These are phyloP conservation scores for Sycophaga agraensis DNA, from an alignment of 1,140 invertebrate species.

Conservation along the genomic window DNA sequence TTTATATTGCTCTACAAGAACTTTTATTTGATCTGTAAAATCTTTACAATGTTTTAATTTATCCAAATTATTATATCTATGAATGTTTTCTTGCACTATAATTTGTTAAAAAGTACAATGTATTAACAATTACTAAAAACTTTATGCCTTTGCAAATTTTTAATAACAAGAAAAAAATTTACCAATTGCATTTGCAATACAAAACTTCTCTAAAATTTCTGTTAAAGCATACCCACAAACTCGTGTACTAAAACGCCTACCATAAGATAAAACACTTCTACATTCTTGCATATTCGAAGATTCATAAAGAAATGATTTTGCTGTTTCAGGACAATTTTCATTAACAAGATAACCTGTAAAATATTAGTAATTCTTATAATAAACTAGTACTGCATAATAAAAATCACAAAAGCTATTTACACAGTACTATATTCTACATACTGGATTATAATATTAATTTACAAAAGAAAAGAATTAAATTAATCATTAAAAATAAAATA, in stretches of 20 bases:
- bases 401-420: too few relatives aligned
- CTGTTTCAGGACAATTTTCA: conserved; percentile 18
- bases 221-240: conserved; percentile 8
- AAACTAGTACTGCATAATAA: too few relatives aligned
- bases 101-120: background rate
- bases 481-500: too few relatives aligned
- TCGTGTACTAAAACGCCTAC: conserved; percentile 13
- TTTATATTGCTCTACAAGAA: conserved; percentile 13
- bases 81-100: conserved; percentile 16
- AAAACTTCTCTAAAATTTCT: conserved; percentile 23
- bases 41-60: conserved; percentile 9
- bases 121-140: background rate
- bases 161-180: background rate
- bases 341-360: conserved; percentile 14
- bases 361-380: too few relatives aligned
- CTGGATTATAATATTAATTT: too few relatives aligned
- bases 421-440: too few relatives aligned
- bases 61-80: background rate
- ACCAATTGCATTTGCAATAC: conserved; percentile 15
- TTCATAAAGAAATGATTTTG: conserved; percentile 17
- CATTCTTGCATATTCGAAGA: conserved; percentile 20
- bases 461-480: too few relatives aligned
- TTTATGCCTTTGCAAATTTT: background rate
- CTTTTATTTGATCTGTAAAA: conserved; percentile 4
- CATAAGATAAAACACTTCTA: conserved; percentile 2